Conservation (phyloP, 2,797 vertebrate genomes). For the Phyllotis vaccarum region DNA sequence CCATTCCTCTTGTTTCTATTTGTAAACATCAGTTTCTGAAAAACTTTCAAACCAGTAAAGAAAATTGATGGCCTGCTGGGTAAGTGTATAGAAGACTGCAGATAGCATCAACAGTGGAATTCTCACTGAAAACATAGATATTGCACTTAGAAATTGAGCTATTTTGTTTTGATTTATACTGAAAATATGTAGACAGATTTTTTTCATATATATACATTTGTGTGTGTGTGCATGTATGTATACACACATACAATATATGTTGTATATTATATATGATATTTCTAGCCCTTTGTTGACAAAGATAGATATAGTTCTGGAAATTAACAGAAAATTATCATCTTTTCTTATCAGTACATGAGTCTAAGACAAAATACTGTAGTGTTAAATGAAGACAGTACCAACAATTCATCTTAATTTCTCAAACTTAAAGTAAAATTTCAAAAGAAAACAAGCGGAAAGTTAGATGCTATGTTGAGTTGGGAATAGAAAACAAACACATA, state of each 20-base stretch:
- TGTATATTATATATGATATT: neutral
- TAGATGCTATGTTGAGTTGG: neutral
- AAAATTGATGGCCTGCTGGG: neutral
- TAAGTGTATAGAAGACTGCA: neutral
- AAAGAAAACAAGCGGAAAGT: slow-evolving; percentile 28
- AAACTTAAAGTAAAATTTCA: slow-evolving; percentile 34
- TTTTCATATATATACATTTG: slow-evolving; percentile 42
- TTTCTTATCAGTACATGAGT: neutral
- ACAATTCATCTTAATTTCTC: slow-evolving; percentile 51
- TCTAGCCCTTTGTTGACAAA: slow-evolving; percentile 40
- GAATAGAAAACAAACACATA: neutral
- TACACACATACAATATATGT: neutral
- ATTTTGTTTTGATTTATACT: slow-evolving; percentile 50
- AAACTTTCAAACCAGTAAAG: slow-evolving; percentile 17
- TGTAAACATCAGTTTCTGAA: neutral
- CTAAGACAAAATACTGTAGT: slow-evolving; percentile 35
- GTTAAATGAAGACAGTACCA: neutral
- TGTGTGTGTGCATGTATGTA: neutral
- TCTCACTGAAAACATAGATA: neutral
- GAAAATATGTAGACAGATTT: neutral
- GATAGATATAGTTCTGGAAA: slow-evolving; percentile 54
- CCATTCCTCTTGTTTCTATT: neutral
- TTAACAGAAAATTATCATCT: slow-evolving; percentile 52
- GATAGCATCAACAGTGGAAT: neutral
- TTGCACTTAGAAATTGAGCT: neutral